phyloP scores from a whole-genome alignment of 1,140 invertebrate species.

The Musca vetustissima region DNA sequence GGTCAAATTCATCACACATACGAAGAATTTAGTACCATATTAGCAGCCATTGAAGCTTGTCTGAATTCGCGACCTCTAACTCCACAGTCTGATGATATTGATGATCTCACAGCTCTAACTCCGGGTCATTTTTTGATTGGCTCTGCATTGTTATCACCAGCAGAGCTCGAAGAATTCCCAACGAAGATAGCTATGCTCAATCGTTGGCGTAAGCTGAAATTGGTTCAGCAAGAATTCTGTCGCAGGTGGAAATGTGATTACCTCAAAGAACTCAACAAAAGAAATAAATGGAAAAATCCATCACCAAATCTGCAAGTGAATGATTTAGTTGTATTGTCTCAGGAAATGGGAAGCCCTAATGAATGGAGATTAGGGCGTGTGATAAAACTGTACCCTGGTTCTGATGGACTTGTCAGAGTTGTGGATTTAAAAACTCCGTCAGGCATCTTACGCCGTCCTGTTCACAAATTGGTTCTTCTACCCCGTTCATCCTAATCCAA shows the following conservation, averaged over 20 bases:
- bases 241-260: background rate
- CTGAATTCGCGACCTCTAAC: constrained; percentile 36
- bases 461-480: too few relatives aligned
- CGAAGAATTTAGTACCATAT: constrained; percentile 16
- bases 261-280: background rate
- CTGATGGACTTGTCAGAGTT: too few relatives aligned
- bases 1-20: background rate
- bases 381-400: too few relatives aligned
- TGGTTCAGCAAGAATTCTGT: background rate
- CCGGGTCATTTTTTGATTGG: background rate
- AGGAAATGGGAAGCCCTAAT: too few relatives aligned
- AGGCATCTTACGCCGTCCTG: too few relatives aligned
- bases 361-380: too few relatives aligned
- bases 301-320: background rate
- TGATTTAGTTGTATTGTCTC: too few relatives aligned
- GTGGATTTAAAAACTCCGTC: too few relatives aligned
- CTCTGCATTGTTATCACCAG: background rate
- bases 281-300: background rate
- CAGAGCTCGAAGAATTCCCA: background rate
- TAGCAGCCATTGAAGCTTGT: background rate
- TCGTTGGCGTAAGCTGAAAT: background rate
- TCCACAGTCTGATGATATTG: constrained; percentile 18
- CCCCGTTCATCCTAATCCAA: too few relatives aligned
- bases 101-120: background rate
- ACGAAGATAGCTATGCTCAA: background rate